Percentiles rank a stretch among this genome's conserved stretches.
Conservation (phyloP, 2,113 vertebrate species). For the Mustelus asterias region DNA sequence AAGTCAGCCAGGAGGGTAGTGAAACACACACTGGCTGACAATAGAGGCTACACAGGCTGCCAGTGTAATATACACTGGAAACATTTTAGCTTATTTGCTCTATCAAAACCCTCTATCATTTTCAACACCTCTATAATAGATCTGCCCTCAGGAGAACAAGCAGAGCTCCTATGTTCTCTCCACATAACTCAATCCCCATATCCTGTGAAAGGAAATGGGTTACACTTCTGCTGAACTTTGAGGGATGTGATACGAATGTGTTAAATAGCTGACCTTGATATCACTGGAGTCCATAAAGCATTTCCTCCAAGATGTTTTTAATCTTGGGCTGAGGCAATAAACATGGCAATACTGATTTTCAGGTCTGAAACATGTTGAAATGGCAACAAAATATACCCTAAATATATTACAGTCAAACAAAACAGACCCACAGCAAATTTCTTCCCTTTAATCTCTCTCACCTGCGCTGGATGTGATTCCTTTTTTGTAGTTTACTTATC, state of each 20-base stretch:
- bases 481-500: not conserved
- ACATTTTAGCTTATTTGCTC: not conserved
- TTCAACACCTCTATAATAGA: not conserved
- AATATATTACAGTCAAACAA: not conserved
- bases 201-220: not conserved
- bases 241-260: not conserved
- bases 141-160: not conserved
- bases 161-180: not conserved
- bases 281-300: not conserved
- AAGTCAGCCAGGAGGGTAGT: no score
- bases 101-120: not conserved
- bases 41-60: no score
- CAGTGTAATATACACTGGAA: no score
- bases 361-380: not conserved
- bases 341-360: not conserved
- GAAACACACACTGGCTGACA: no score
- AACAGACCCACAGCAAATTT: not conserved
- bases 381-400: not conserved
- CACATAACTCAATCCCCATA: not conserved
- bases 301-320: not conserved
- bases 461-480: not conserved
- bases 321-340: not conserved
- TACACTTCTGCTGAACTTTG: not conserved
- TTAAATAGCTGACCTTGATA: no score
- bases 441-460: not conserved